Base-by-base conservation (phyloP, 2,113 vertebrate species). In the Pluvialis apricaria region DNA sequence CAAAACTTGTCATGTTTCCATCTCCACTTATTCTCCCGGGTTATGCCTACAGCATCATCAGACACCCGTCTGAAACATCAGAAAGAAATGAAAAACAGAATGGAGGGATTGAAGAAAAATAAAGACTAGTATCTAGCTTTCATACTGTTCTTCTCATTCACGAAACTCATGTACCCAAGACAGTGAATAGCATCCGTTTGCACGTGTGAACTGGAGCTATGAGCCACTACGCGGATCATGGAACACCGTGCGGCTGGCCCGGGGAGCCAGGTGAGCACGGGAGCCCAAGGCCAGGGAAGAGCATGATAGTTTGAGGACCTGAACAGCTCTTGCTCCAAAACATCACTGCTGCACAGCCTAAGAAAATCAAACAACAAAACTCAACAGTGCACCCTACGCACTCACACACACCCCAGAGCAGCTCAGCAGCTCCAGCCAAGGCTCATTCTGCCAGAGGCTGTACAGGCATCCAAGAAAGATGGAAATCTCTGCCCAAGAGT, bases 161-260 rank as follows among this genome's bases (percentile, higher is more conserved):
- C 3, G 11, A 64, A 91, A 77, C 17, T 42, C 12, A 29, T 47
- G 76, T 68, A 25, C 47, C 62, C 40, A 52, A 81, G 55, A 40
- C 31, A 75, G 31, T 10, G 17, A 58, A 44, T 21, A 51, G 18
- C 13, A 72, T 31, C 11, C 26, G n/a, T 49, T 13, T 61, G 38
- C 32, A 82, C 9, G 42, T 2, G 2, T 4, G 34, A 86, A 20
- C 1, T 32, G 32, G 24, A 38, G 24, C 54, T 49, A 26, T 1
- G 7, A 66, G 13, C 8, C 17, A 13, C 8, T 4, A 5, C 22
- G 19, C 0, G 0, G 4, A 4, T 3, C 13, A 12, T 2, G 29
- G 58, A 85, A 24, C 14, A 40, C 26, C 34, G 8, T 11, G 36
- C 0, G 15, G 64, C 55, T 52, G 64, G 68, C 32, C 51, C 18